Evolutionary conservation across 2,888 invertebrate species (phyloP), one percentile per base, ranked within the genome.

Genomic region (Mamestra brassicae): DNA sequence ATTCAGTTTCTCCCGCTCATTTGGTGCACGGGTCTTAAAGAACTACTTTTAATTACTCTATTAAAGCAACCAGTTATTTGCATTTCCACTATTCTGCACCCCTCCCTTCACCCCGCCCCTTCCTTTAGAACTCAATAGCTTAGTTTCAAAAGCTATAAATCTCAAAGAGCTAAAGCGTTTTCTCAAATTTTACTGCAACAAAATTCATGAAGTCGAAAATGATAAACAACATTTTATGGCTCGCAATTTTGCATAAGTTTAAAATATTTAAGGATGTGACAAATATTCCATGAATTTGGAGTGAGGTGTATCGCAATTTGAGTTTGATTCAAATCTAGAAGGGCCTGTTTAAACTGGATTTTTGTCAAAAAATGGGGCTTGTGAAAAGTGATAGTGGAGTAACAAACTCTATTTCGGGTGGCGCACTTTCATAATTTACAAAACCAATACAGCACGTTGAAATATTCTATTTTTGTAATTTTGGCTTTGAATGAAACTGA

Each of bases 191-290:
- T 80, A 78, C 66, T 74, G 70, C 72, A 55, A 58, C 74, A 73
- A 79, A 72, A 71, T 82, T 70, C 70, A 81, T 85, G 68, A 76
- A 76, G 70, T 72, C 66, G 45, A 71, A 84, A 71, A 80, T 84
- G 77, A 80, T 80, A 74, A 68, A 80, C 74, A 77, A 68, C 60
- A 63, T 71, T 81, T 74, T 74, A 71, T 69, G 55, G 65, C 5
- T 55, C 2, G 4, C 42, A 54, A 80, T 67, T 71, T 68, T 60
- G 55, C 52, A 63, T 71, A 60, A 68, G 42, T 76, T 80, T 67
- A 45, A 63, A 63, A 79, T 67, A 50, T 64, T 47, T 11, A 42
- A 68, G 50, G 7, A 78, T 71, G 50, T 63, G 66, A 76, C 70
- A 58, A 78, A 74, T 74, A 57, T 34, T 57, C 42, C 4, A 42